phyloP scores from a whole-genome alignment of 92 coral and sea anemone genomes.

The Micromussa lordhowensis region DNA sequence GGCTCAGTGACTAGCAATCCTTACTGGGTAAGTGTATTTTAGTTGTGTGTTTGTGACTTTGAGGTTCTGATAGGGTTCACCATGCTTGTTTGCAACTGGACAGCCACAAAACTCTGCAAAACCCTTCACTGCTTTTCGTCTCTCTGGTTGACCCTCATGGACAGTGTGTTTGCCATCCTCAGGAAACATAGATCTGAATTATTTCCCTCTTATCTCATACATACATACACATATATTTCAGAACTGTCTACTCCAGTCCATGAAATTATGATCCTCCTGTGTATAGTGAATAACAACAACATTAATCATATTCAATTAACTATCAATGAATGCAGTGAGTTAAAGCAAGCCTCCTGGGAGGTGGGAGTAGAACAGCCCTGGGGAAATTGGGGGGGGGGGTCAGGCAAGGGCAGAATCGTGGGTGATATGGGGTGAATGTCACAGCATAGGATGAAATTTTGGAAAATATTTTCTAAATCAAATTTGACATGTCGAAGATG shows the following conservation, averaged over 20 bases:
- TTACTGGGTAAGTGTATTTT: constrained; percentile 67
- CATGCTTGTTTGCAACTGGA: constrained; percentile 3
- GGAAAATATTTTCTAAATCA: too few species aligned
- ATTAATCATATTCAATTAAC: background rate
- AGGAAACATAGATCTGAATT: constrained; percentile 22
- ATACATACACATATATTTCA: too few species aligned
- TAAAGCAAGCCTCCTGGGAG: background rate
- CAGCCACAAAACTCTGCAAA: constrained; percentile 43
- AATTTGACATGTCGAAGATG: too few species aligned
- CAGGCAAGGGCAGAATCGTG: background rate
- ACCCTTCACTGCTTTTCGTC: constrained; percentile 31
- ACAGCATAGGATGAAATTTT: too few species aligned
- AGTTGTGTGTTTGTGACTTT: constrained; percentile 46
- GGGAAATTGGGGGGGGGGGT: background rate
- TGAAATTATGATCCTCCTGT: background rate
- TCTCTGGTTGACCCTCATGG: background rate
- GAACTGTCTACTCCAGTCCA: background rate
- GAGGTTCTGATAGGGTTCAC: background rate
- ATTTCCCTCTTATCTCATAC: background rate
- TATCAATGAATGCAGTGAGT: background rate
- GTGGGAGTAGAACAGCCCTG: background rate
- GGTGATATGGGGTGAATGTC: background rate
- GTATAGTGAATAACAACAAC: background rate
- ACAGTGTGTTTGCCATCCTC: constrained; percentile 9
- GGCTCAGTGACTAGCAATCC: background rate